Conservation (phyloP, 1,140 invertebrate genomes). For the Drosophila albomicans region DNA sequence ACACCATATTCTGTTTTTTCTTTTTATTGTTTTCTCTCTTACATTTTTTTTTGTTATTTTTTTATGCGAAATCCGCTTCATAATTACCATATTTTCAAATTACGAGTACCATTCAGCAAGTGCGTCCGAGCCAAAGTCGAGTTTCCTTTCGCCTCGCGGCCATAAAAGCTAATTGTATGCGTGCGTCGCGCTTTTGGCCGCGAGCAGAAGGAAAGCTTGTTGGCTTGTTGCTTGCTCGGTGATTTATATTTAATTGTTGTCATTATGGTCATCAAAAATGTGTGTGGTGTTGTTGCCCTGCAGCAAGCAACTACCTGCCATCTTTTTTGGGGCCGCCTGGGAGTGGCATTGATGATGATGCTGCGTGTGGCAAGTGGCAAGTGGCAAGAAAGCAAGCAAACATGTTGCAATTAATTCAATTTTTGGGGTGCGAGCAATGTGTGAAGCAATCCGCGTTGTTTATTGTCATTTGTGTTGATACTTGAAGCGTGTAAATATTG, state of each 20-base stretch:
- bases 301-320: conserved; percentile 35
- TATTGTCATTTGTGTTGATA: conserved; percentile 46
- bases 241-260: conserved; percentile 84
- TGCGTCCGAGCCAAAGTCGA: conserved; percentile 35
- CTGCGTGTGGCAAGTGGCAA: background rate
- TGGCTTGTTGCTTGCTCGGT: conserved; percentile 65
- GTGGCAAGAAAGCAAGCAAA: conserved; percentile 10
- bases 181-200: conserved; percentile 34
- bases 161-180: conserved; percentile 83
- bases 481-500: conserved; percentile 47
- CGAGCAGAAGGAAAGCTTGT: conserved; percentile 3
- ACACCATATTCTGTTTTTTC: background rate
- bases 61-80: conserved; percentile 59
- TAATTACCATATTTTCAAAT: conserved; percentile 84
- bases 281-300: conserved; percentile 43
- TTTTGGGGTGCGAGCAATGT: conserved; percentile 36
- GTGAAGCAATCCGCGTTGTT: conserved; percentile 33
- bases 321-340: conserved; percentile 13
- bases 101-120: conserved; percentile 66
- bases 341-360: background rate
- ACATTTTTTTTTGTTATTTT: conserved; percentile 28
- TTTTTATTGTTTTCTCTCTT: conserved; percentile 18
- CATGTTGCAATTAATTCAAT: conserved; percentile 54
- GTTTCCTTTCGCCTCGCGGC: conserved; percentile 56
- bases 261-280: conserved; percentile 79